phyloP scores from a whole-genome alignment of 2,888 invertebrate genomes.

The Drosophila picticornis region DNA sequence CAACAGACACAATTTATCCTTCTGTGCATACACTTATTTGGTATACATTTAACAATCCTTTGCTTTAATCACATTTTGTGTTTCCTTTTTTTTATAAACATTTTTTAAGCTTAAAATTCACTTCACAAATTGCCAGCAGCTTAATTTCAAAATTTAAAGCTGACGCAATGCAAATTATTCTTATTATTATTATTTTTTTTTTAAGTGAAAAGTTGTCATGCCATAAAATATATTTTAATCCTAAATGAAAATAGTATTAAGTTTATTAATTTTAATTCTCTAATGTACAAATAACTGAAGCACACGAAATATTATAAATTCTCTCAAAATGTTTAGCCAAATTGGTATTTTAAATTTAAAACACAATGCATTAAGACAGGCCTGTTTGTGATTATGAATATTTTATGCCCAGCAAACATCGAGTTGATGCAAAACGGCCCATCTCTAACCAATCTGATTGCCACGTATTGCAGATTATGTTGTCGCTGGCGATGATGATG shows the following conservation, averaged over 20 bases:
- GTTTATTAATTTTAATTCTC: neutral
- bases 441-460: slow-evolving; percentile 42
- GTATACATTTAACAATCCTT: slow-evolving; percentile 7
- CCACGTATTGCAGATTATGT: slow-evolving; percentile 28
- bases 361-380: neutral
- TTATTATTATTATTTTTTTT: neutral
- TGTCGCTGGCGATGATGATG: slow-evolving; percentile 48
- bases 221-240: neutral
- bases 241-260: neutral
- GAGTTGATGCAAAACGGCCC: neutral
- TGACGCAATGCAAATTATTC: neutral
- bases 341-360: neutral
- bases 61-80: slow-evolving; percentile 2
- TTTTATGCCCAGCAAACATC: neutral
- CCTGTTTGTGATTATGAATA: neutral
- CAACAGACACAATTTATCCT: slow-evolving; percentile 26
- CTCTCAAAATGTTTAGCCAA: neutral
- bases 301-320: neutral
- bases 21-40: neutral
- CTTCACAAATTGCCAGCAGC: neutral
- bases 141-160: neutral
- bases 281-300: neutral
- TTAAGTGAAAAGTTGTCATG: neutral
- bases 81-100: neutral
- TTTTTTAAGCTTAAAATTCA: neutral